Conservation (phyloP, 2,797 vertebrate genomes). For the Nothura maculosa region DNA sequence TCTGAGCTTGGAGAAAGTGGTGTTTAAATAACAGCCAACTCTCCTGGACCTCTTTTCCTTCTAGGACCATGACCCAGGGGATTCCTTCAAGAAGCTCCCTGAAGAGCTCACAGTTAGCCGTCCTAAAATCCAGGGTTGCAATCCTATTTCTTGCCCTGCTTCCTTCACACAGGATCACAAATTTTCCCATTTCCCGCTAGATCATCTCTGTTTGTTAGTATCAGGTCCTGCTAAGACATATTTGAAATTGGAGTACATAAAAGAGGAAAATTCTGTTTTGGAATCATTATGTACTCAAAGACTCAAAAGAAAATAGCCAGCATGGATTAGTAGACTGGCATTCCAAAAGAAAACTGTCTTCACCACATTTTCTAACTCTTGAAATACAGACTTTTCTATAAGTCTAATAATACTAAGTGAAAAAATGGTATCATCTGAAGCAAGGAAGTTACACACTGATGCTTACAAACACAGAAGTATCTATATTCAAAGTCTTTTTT, state of each 20-base stretch:
- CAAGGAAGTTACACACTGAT: neutral
- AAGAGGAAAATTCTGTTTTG: neutral
- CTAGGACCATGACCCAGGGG: no score
- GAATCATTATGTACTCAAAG: neutral
- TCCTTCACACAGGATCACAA: no score
- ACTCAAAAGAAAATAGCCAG: neutral
- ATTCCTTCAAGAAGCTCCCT: no score
- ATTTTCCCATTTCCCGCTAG: no score
- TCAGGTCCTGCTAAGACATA: neutral
- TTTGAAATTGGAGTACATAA: neutral
- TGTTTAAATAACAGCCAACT: no score
- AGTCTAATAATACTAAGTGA: neutral
- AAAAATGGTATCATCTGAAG: neutral
- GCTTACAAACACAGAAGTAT: fast-evolving
- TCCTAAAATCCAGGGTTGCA: no score
- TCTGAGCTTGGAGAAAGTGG: no score
- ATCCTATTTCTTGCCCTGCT: no score
- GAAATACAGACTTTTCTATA: neutral
- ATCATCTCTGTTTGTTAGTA: no score
- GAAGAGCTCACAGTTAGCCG: no score
- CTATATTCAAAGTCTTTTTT: neutral
- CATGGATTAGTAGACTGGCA: neutral
- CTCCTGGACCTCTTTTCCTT: no score
- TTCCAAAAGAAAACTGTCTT: neutral
- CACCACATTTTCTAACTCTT: neutral